Evolutionary conservation across 2,797 vertebrate genomes (phyloP), one percentile per base, ranked within the genome.

Genomic region (Spinus olivaceus): DNA sequence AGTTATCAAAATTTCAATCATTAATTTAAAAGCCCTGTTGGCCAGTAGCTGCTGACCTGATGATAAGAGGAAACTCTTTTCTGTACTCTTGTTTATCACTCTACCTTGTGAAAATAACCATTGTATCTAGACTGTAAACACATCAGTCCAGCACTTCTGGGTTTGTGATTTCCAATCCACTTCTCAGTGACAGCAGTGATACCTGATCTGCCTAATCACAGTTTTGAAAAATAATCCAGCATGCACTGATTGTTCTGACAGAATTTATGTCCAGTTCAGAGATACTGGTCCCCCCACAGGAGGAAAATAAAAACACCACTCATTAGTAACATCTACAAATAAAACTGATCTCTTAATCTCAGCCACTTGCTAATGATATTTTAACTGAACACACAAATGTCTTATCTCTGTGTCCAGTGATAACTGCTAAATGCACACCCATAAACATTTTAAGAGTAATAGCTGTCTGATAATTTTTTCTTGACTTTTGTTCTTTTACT

Each of bases 101-200:
- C 6, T 42, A 50, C 25, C 19, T 88, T 78, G 37, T 86, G n/a
- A 88, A 90, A 94, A 86, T 47, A 90, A 61, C 44, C 15, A 9
- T 23, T 63, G 9, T 61, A n/a, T 60, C 33, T 63, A 57, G 35
- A 64, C 78, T 63, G 47, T 71, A 89, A 88, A 85, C 39, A 56
- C 22, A 54, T 23, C 71, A 61, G 72, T 70, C 79, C 61, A 88
- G 49, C 49, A 32, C 42, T 83, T 46, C 61, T 60, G 72, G 70
- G 61, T 92, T 95, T 95, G 92, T 92, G 8, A 92, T 82, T 96
- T 94, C 91, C 77, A 90, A 83, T 92, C 53, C 39, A 74, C 14
- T 88, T 92, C 70, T 46, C 93, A 70, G 33, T 83, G 94, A 95
- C 78, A 94, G 78, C 53, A 90, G 83, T 79, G 65, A 44, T 77